phyloP scores from a whole-genome alignment of 2,797 vertebrate species.

The Sternarchorhynchus goeldii region DNA sequence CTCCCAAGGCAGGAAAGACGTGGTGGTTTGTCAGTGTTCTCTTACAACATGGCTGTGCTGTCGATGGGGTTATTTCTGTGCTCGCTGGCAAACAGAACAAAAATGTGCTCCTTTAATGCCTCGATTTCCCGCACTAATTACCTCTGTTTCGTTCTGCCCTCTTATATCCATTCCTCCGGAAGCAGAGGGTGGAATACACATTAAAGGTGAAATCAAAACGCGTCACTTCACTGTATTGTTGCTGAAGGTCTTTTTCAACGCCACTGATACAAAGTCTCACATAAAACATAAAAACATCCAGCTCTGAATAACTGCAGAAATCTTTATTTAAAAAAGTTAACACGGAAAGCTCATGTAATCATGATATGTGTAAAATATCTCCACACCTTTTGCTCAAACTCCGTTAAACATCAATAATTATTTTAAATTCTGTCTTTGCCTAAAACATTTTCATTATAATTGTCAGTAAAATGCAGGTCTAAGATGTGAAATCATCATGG shows the following conservation, averaged over 20 bases:
- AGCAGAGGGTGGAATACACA: constrained; percentile 11
- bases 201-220: neutral
- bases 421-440: no score
- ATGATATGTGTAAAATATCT: no score
- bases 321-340: no score
- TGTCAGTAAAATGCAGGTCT: no score
- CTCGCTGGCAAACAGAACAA: constrained; percentile 24
- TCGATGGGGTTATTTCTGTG: constrained; percentile 46
- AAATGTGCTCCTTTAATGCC: constrained; percentile 36
- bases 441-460: no score
- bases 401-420: no score
- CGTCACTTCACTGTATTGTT: neutral
- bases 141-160: constrained; percentile 8
- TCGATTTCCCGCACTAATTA: constrained; percentile 22
- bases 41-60: constrained; percentile 33
- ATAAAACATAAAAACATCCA: no score
- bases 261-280: neutral
- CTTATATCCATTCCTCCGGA: constrained; percentile 8
- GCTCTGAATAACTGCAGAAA: no score
- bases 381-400: no score
- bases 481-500: no score
- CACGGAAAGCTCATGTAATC: no score
- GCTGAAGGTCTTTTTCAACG: neutral
- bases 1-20: constrained; percentile 54
- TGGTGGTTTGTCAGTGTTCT: constrained; percentile 43